Conservation (phyloP, 1,140 invertebrate genomes). For the Drosophila parvula region DNA sequence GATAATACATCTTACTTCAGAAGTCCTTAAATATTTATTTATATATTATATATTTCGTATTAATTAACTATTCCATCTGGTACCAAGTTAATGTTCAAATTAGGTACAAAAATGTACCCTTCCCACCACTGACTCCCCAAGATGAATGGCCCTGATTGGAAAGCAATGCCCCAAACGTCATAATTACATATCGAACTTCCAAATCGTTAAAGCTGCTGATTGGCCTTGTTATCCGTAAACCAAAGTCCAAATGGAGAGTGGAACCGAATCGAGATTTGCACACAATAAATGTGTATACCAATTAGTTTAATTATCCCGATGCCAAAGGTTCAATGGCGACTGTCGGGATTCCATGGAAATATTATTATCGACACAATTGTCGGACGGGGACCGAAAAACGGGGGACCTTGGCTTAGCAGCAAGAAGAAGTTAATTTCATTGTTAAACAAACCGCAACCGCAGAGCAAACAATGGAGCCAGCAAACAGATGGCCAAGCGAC, state of each 20-base stretch:
- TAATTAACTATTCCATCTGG: too few species aligned
- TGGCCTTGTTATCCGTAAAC: conserved; percentile 29
- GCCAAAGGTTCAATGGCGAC: conserved; percentile 23
- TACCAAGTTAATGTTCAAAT: not conserved
- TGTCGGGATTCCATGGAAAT: conserved; percentile 18
- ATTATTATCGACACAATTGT: conserved; percentile 33
- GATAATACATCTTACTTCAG: too few species aligned
- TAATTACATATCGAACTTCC: conserved; percentile 45
- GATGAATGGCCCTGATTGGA: conserved; percentile 13
- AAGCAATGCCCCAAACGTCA: conserved; percentile 45
- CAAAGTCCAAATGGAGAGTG: not conserved
- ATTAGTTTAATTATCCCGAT: conserved; percentile 51
- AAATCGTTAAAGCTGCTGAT: conserved; percentile 45
- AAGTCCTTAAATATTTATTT: too few species aligned
- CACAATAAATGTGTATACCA: conserved; percentile 41
- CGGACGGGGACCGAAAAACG: not conserved
- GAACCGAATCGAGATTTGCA: conserved; percentile 34
- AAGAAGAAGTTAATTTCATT: conserved; percentile 73
- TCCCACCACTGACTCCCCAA: not conserved
- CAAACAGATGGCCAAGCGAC: conserved; percentile 57
- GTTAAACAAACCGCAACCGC: conserved; percentile 72
- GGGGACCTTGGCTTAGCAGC: conserved; percentile 26
- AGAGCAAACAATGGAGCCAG: conserved; percentile 55
- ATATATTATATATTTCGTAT: too few species aligned
- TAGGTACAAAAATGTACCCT: not conserved